A percentile compares a stretch with the other conserved stretches of the same genome.
These are phyloP conservation scores for Dynastes hyllus DNA, from an alignment of 2,888 invertebrate species.

Conservation along the genomic window DNA sequence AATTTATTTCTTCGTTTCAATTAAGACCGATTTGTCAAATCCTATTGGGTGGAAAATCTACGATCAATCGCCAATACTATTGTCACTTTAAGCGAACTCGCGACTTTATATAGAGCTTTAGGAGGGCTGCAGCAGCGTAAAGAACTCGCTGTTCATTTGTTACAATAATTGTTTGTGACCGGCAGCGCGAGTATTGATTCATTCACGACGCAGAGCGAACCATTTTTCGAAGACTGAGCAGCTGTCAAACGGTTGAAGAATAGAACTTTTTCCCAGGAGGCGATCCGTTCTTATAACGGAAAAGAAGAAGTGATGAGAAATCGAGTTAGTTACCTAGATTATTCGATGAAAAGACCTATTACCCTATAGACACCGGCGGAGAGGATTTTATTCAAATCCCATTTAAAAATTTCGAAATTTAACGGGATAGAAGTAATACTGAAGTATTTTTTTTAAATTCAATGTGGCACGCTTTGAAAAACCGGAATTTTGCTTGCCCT, in stretches of 20 bases:
- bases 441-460: too few species aligned
- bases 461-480: too few species aligned
- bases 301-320: neutral
- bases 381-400: neutral
- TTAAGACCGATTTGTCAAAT: slow-evolving; percentile 12
- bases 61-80: neutral
- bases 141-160: neutral
- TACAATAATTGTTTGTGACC: slow-evolving; percentile 19
- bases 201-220: neutral
- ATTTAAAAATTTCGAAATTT: neutral
- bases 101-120: neutral
- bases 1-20: slow-evolving; percentile 26
- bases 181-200: neutral
- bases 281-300: slow-evolving; percentile 2
- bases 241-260: slow-evolving; percentile 5
- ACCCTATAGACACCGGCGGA: neutral
- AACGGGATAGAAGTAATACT: too few species aligned
- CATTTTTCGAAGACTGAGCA: neutral
- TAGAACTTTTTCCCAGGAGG: neutral
- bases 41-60: neutral
- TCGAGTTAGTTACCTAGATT: slow-evolving; percentile 14
- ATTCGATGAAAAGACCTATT: neutral
- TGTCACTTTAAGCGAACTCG: neutral
- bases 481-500: too few species aligned
- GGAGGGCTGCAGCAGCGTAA: neutral